Evolutionary conservation across 64 coral and sea anemone species (phyloP), one percentile per base, ranked within the genome.

Genomic region (Platygyra sinensis): DNA sequence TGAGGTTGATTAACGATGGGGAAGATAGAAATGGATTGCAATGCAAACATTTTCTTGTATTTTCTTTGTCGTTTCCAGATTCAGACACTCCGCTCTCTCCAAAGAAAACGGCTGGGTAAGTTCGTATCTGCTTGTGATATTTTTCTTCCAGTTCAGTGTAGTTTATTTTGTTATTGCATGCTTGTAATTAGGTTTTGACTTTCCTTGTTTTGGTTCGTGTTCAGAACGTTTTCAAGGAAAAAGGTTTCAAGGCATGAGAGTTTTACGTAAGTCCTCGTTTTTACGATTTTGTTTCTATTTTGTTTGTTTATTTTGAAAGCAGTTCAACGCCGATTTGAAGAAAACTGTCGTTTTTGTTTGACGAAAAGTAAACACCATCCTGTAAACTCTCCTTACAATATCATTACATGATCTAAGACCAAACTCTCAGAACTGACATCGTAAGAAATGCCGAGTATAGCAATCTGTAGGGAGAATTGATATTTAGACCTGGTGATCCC

Each of bases 221-320:
- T 72, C 83, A 92, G 90, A 92, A 85, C 81, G 63, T 78, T 92
- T 76, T 75, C 90, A 60, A 67, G 90, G 76, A 92, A 92, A 72
- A 92, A 92, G 75, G 71, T 84, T 14, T 42, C 80, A 8, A 61
- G 90, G 29, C 72, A 92, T 63, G 82, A 83, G 55, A 91, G 90
- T 91, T 92, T 92, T 75, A 86, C 82, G 82, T 91, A 92, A 92
- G 90, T 91, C 55, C 51, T 62, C 11, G 54, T 42, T 49, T 24
- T 2, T 12, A 2, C 0, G 18, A 8, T 30, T 8, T 32, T 84
- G 75, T 29, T 75, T 4, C 27, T 0, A 51, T 19, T 57, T 75
- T 60, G 52, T 75, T 19, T 76, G 24, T 2, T 76, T 31, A 52
- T 60, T 73, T 57, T 57, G 54, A 57, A 57, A 57, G 54, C 54